These are phyloP conservation scores for Aphaenogaster ashmeadi DNA, from an alignment of 1,140 invertebrate species.

Conservation along the genomic window DNA sequence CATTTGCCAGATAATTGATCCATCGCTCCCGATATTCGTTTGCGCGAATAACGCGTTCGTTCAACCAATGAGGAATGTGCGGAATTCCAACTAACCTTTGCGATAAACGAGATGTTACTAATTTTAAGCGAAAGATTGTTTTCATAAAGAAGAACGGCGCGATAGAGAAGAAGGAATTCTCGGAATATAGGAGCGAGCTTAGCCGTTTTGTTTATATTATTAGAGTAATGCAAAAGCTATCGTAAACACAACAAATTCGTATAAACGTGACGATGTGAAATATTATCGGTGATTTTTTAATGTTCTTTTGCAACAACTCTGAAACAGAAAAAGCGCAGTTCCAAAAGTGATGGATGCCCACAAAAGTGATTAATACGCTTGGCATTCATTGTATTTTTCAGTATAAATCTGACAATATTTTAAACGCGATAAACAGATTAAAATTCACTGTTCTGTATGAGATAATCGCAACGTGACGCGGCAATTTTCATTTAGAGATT, in stretches of 20 bases:
- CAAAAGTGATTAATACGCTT: not conserved
- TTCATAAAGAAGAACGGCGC: not conserved
- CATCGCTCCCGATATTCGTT: not conserved
- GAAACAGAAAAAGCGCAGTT: not conserved
- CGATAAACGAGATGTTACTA: not conserved
- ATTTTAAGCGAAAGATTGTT: not conserved
- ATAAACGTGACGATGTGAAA: not conserved
- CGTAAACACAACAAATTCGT: not conserved
- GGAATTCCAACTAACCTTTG: not conserved
- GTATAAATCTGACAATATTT: conserved; percentile 10
- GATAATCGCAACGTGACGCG: not conserved
- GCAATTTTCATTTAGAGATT: conserved; percentile 7
- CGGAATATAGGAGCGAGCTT: not conserved
- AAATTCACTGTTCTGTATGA: not conserved
- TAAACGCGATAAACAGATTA: conserved; percentile 3
- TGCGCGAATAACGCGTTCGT: not conserved
- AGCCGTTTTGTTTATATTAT: not conserved
- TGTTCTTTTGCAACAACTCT: not conserved
- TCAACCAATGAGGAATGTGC: not conserved
- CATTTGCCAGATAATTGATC: not conserved
- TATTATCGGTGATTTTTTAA: not conserved
- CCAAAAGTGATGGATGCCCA: not conserved
- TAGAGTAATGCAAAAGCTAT: not conserved
- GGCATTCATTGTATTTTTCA: not conserved
- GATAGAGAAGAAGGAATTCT: not conserved